Conservation (phyloP, 2,797 vertebrate species). For the Peromyscus attwateri region DNA sequence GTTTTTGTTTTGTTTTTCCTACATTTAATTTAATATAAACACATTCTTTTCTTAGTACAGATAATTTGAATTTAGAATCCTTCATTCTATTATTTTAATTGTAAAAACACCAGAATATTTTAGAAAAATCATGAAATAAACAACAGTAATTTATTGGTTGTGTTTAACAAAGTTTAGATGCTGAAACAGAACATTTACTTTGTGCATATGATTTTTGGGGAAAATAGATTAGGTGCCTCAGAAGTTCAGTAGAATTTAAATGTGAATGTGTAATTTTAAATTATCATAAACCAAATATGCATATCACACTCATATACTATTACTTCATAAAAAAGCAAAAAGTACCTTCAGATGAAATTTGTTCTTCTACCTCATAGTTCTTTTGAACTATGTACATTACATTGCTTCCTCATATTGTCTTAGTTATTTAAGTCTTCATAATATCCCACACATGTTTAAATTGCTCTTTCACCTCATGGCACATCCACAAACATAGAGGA, state of each 20-base stretch:
- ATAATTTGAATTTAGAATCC: background rate
- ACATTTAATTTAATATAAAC: conserved; percentile 60
- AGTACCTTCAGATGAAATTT: conserved; percentile 59
- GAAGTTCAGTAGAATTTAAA: conserved; percentile 8
- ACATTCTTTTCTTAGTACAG: conserved; percentile 11
- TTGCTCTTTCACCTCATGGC: conserved; percentile 38
- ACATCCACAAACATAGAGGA: conserved; percentile 21
- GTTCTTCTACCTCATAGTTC: conserved; percentile 6
- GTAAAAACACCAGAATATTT: conserved; percentile 58
- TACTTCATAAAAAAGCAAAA: conserved; percentile 47
- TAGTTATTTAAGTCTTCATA: conserved; percentile 18
- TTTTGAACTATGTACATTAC: conserved; percentile 23
- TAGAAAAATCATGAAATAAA: conserved; percentile 56
- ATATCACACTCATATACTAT: background rate
- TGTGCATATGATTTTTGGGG: background rate
- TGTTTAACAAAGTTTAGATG: conserved; percentile 13
- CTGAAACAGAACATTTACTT: conserved; percentile 54
- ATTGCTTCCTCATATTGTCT: conserved; percentile 34
- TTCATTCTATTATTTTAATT: conserved; percentile 43
- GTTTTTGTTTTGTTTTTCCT: conserved; percentile 4
- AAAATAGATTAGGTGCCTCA: background rate
- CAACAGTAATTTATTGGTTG: conserved; percentile 28
- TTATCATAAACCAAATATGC: conserved; percentile 26
- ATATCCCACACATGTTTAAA: conserved; percentile 50
- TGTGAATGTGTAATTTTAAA: conserved; percentile 29